These are phyloP conservation scores for Trichogramma evanescens DNA, from an alignment of 2,888 invertebrate species.

Conservation along the genomic window DNA sequence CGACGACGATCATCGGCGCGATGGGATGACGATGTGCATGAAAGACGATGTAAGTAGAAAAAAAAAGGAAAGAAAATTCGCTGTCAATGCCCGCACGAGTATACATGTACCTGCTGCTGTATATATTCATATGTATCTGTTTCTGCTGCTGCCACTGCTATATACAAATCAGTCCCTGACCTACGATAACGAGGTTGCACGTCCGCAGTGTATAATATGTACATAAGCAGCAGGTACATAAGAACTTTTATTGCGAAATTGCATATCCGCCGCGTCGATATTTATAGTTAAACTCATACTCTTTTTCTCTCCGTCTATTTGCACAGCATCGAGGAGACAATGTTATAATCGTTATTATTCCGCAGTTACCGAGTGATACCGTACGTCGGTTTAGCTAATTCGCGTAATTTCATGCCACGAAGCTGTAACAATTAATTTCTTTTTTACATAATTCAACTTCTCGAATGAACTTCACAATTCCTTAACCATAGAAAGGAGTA, in stretches of 20 bases:
- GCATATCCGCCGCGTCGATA: slow-evolving; percentile 3
- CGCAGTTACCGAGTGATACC: no score
- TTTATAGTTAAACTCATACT: background rate
- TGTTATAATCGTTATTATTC: background rate
- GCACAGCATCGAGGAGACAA: background rate
- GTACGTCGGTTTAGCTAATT: no score
- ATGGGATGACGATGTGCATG: background rate
- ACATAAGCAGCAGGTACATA: background rate
- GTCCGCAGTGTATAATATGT: background rate
- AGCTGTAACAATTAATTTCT: no score
- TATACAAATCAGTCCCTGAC: slow-evolving; percentile 15
- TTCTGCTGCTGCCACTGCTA: no score
- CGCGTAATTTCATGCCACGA: no score
- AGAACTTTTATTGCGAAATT: slow-evolving; percentile 18
- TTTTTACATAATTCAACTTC: no score
- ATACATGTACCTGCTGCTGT: background rate
- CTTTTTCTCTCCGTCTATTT: background rate
- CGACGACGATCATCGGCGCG: no score
- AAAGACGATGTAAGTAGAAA: background rate
- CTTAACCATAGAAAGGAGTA: no score
- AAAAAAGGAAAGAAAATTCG: slow-evolving; percentile 2
- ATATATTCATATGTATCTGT: no score
- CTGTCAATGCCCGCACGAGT: slow-evolving; percentile 11
- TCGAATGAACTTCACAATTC: no score
- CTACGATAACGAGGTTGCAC: slow-evolving; percentile 19